phyloP scores from a whole-genome alignment of 2,797 vertebrate genomes.

The Todus mexicanus region DNA sequence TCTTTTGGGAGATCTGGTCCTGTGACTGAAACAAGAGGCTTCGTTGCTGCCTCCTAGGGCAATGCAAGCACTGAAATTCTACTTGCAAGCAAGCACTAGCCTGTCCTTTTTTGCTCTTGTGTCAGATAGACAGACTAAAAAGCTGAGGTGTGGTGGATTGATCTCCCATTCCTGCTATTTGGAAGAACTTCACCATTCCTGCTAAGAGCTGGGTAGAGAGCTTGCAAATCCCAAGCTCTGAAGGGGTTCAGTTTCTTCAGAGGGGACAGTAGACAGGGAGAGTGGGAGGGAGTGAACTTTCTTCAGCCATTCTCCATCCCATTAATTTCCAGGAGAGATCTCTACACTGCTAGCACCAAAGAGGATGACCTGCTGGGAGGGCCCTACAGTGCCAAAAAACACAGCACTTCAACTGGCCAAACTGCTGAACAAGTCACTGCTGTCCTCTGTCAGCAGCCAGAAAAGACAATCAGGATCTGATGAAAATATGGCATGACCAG shows the following conservation, averaged over 20 bases:
- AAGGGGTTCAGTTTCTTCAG: not conserved
- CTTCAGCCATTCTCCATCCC: not conserved
- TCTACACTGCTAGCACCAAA: not conserved
- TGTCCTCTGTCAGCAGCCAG: not conserved
- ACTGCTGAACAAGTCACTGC: not conserved
- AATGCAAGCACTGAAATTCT: not conserved
- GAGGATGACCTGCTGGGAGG: not conserved
- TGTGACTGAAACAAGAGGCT: not conserved
- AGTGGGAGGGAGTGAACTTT: not conserved
- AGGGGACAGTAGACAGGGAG: not conserved
- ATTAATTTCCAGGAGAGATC: not conserved
- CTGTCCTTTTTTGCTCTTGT: not conserved
- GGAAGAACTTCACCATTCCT: not conserved
- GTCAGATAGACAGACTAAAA: not conserved
- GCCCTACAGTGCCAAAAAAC: not conserved
- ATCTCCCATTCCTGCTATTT: not conserved
- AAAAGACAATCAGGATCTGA: slow-evolving; percentile 31
- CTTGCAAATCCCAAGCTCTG: not conserved
- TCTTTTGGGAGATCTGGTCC: not conserved
- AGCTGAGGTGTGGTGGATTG: not conserved
- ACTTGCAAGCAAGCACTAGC: not conserved
- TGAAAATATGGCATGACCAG: not conserved
- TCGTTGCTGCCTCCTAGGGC: not conserved
- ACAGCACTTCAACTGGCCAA: slow-evolving; percentile 1
- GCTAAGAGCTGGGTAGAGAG: not conserved